phyloP scores from a whole-genome alignment of 2,113 vertebrate species.

The Solea senegalensis region DNA sequence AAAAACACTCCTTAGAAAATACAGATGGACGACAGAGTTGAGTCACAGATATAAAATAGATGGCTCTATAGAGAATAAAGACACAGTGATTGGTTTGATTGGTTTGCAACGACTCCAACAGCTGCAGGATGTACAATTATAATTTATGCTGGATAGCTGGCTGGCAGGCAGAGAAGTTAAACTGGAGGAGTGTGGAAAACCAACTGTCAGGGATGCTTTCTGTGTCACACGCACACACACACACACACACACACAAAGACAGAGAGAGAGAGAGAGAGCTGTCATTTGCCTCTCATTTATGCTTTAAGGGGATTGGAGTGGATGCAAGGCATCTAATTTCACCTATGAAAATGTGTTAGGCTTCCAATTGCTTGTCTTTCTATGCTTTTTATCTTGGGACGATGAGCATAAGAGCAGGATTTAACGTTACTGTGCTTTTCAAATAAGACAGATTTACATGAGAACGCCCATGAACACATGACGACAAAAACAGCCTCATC shows the following conservation, averaged over 20 bases:
- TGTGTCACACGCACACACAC: slow-evolving; percentile 21
- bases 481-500: not conserved
- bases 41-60: slow-evolving; percentile 11
- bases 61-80: slow-evolving; percentile 27
- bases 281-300: slow-evolving; percentile 49
- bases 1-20: not conserved
- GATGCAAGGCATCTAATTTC: slow-evolving; percentile 54
- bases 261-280: slow-evolving; percentile 3
- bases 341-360: slow-evolving; percentile 25
- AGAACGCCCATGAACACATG: slow-evolving; percentile 19
- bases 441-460: slow-evolving; percentile 31
- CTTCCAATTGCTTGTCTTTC: slow-evolving; percentile 51
- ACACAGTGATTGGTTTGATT: slow-evolving; percentile 38
- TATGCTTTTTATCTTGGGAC: slow-evolving; percentile 36
- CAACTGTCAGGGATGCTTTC: slow-evolving; percentile 44
- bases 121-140: slow-evolving; percentile 49
- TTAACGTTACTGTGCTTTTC: slow-evolving; percentile 39
- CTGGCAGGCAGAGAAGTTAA: slow-evolving; percentile 22
- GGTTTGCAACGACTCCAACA: slow-evolving; percentile 55
- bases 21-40: slow-evolving; percentile 12
- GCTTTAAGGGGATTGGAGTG: slow-evolving; percentile 56
- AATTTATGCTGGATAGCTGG: slow-evolving; percentile 46
- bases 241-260: too few relatives aligned
- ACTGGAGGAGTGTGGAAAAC: slow-evolving; percentile 45
- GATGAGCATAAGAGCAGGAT: slow-evolving; percentile 40